phyloP scores from a whole-genome alignment of 2,797 vertebrate species.

The Pseudomugil gertrudae region DNA sequence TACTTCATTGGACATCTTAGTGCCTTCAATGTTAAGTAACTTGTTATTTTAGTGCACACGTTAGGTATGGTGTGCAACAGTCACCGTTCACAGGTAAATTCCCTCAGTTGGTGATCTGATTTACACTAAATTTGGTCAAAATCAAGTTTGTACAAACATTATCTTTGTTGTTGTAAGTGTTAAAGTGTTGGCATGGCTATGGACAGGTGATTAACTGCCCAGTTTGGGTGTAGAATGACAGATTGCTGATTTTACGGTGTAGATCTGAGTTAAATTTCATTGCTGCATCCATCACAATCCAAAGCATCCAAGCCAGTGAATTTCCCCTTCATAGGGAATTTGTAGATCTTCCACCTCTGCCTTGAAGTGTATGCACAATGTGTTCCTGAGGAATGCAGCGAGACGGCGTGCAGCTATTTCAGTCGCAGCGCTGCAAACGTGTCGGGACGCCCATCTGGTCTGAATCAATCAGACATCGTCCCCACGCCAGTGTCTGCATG shows the following conservation, averaged over 20 bases:
- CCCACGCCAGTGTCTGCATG: slow-evolving; percentile 60
- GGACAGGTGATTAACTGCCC: slow-evolving; percentile 28
- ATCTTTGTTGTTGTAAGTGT: neutral
- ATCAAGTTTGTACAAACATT: neutral
- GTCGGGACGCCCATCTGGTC: slow-evolving; percentile 90
- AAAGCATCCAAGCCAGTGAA: slow-evolving; percentile 20
- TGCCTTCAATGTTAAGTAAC: slow-evolving; percentile 51
- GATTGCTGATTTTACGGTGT: slow-evolving; percentile 19
- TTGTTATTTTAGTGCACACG: slow-evolving; percentile 63
- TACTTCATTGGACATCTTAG: slow-evolving; percentile 51
- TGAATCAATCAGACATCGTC: slow-evolving; percentile 91
- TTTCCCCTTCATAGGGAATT: slow-evolving; percentile 12
- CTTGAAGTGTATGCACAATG: slow-evolving; percentile 65
- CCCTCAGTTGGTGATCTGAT: neutral
- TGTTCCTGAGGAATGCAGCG: slow-evolving; percentile 84
- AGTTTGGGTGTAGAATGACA: slow-evolving; percentile 7
- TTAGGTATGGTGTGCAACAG: slow-evolving; percentile 9
- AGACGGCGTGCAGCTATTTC: slow-evolving; percentile 89
- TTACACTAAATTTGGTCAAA: neutral
- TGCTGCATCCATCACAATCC: slow-evolving; percentile 23
- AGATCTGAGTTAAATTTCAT: slow-evolving; percentile 9
- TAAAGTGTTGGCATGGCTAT: slow-evolving; percentile 1
- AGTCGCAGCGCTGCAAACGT: slow-evolving; percentile 65
- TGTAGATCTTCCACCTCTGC: slow-evolving; percentile 50
- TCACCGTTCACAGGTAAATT: neutral